Conservation (phyloP, 2,888 invertebrate genomes). For the Atrina japonica region DNA sequence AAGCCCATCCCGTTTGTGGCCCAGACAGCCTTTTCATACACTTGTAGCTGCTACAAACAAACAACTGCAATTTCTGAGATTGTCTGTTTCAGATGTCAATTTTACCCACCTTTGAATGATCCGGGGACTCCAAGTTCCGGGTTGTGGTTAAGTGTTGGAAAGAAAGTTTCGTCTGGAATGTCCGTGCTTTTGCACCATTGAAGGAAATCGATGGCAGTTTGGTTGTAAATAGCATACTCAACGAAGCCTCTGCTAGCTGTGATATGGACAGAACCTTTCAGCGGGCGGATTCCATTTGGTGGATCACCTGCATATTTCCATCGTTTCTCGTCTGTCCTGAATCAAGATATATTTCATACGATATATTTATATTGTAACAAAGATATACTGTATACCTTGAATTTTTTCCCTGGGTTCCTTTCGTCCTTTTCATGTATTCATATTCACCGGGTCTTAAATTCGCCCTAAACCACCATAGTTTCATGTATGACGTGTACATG, state of each 20-base stretch:
- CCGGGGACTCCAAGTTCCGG: slow-evolving; percentile 67
- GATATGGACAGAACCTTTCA: slow-evolving; percentile 72
- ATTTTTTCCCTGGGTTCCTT: not conserved
- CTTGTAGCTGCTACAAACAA: too few species aligned
- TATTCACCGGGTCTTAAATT: too few species aligned
- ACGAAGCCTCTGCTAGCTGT: slow-evolving; percentile 65
- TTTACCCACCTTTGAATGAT: slow-evolving; percentile 62
- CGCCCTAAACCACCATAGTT: too few species aligned
- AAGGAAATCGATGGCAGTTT: slow-evolving; percentile 60
- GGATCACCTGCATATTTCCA: slow-evolving; percentile 45
- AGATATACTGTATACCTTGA: not conserved
- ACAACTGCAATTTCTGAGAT: too few species aligned
- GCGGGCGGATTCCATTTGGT: slow-evolving; percentile 52
- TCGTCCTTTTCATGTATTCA: too few species aligned
- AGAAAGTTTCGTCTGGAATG: slow-evolving; percentile 73
- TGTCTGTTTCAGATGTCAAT: too few species aligned
- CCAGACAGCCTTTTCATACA: too few species aligned
- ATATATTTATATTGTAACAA: not conserved
- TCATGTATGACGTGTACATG: too few species aligned
- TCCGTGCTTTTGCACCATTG: slow-evolving; percentile 64
- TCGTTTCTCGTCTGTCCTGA: slow-evolving; percentile 36
- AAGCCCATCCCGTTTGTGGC: too few species aligned
- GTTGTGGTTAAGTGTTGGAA: slow-evolving; percentile 71
- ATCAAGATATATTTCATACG: not conserved
- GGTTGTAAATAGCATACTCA: slow-evolving; percentile 63